These are phyloP conservation scores for Eulemur albifrons DNA, from an alignment of 2,797 vertebrate species.

Conservation along the genomic window DNA sequence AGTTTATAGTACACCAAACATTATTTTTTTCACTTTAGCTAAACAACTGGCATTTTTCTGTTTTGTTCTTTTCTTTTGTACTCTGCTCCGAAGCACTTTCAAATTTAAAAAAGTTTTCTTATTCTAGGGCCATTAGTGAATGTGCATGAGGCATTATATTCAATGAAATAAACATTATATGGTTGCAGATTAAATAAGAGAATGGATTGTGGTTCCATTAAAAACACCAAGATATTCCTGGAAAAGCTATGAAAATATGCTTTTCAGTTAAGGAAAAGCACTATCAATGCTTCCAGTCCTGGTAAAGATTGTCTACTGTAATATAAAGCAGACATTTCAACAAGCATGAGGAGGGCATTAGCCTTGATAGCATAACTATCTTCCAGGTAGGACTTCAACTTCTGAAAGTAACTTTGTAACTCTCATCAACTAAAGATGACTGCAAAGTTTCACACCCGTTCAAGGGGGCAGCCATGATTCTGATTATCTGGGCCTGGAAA, in stretches of 20 bases:
- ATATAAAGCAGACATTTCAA: constrained; percentile 53
- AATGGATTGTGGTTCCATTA: constrained; percentile 49
- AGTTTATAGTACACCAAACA: constrained; percentile 44
- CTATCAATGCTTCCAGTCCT: neutral
- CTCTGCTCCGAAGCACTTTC: constrained; percentile 34
- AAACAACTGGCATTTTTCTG: constrained; percentile 44
- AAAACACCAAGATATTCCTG: constrained; percentile 48
- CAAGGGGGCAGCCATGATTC: neutral
- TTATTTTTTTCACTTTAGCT: constrained; percentile 55
- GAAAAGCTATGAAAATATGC: neutral
- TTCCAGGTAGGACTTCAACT: constrained; percentile 13
- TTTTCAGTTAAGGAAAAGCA: neutral
- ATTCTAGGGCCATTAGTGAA: constrained; percentile 8
- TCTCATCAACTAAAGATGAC: neutral
- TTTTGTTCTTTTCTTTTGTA: constrained; percentile 26
- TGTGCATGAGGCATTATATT: neutral
- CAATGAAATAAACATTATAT: constrained; percentile 58
- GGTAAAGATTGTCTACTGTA: neutral
- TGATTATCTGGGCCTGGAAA: neutral
- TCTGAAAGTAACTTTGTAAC: constrained; percentile 39
- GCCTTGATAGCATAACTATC: constrained; percentile 19
- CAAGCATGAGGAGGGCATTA: constrained; percentile 20
- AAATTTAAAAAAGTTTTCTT: constrained; percentile 18
- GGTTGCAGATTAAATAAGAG: constrained; percentile 62
- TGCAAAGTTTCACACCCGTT: neutral